These are phyloP conservation scores for Australoheros scitulus DNA, from an alignment of 2,113 vertebrate species.

Conservation along the genomic window DNA sequence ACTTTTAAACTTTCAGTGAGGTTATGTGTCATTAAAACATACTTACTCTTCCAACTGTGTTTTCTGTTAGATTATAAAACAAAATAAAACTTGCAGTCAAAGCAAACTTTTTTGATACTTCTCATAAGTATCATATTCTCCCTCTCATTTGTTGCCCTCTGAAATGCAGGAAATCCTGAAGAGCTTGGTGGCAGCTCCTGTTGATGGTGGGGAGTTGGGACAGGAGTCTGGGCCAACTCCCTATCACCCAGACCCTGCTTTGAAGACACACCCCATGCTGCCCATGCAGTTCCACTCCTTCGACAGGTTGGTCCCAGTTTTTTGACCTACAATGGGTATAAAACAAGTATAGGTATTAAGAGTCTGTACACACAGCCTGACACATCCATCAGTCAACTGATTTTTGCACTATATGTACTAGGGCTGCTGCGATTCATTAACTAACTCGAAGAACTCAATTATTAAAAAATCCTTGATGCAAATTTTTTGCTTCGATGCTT, in stretches of 20 bases:
- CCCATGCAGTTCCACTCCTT: conserved; percentile 99
- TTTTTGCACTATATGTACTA: background rate
- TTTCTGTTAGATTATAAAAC: background rate
- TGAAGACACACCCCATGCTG: conserved; percentile 94
- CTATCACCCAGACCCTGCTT: conserved; percentile 92
- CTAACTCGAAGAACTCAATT: too few species aligned
- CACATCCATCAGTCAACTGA: background rate
- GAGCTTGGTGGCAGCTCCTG: conserved; percentile 94
- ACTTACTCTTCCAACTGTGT: background rate
- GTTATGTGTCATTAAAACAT: background rate
- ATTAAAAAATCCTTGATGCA: too few species aligned
- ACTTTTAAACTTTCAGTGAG: background rate
- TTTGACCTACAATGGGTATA: background rate
- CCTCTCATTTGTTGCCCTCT: background rate
- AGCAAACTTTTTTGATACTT: background rate
- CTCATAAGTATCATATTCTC: background rate
- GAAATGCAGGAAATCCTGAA: conserved; percentile 89
- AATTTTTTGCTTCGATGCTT: too few species aligned
- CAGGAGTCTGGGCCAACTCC: conserved; percentile 88
- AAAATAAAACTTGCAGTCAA: background rate
- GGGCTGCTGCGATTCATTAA: too few species aligned
- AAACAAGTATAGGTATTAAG: background rate
- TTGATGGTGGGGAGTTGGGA: conserved; percentile 90
- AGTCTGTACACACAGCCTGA: background rate
- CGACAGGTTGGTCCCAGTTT: conserved; percentile 85